Evolutionary conservation across 2,888 invertebrate genomes (phyloP), one percentile per base, ranked within the genome.

Genomic region (Trichopoda pennipes): DNA sequence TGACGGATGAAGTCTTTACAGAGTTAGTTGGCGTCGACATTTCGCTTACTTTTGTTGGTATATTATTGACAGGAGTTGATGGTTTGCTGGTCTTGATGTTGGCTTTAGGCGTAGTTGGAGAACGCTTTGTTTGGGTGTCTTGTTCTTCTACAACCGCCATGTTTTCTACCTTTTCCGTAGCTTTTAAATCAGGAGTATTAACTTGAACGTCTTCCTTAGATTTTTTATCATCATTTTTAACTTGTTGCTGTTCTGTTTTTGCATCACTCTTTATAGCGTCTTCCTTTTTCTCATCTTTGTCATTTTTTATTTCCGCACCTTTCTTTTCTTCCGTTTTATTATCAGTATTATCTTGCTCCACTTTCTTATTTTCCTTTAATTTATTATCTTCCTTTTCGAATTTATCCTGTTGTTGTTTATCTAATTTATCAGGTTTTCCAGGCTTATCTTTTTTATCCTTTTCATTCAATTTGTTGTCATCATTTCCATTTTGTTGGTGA

Each of bases 391-490:
- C 28, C 7, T 84, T 84, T 64, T 81, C 80, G n/a, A 74, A 72
- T 56, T 85, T 86, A 32, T 86, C 85, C 47, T 85, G 84, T 4
- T 66, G 84, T 4, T 66, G 1, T 16, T 86, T 86, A 6, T 76
- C 63, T 23, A 51, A 51, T 12, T 80, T 69, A 21, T 23, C 77
- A 49, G 60, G 49, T 21, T 58, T 69, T 49, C 61, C 63, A 0
- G 58, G 35, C 81, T 16, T 84, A 81, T 49, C 86, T 85, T 66
- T 47, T 56, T 87, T 88, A 78, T 81, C 85, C 74, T 85, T 87
- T 60, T 82, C 85, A 64, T 81, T 86, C 17, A 83, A 21, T 23
- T 86, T 84, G 28, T 58, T 79, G 21, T 66, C 61, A 14, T 81
- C 84, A 61, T 73, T 81, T 16, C 73, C 83, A 78, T 84, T 84